Base-by-base conservation (phyloP, 2,888 invertebrate species). In the Gandaritis pyraliata region DNA sequence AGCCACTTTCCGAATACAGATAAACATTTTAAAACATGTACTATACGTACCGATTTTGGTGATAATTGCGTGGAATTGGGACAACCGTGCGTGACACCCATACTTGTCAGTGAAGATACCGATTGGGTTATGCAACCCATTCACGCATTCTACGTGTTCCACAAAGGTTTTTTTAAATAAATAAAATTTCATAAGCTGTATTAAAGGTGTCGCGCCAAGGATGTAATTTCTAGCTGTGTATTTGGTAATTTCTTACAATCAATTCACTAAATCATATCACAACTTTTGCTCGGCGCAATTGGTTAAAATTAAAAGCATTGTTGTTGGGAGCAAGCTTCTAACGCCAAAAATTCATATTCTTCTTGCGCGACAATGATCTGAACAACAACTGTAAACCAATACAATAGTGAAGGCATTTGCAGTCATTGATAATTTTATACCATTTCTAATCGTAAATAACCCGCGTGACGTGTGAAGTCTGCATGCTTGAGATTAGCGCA, bases 31-130 rank as follows among this genome's bases (percentile, higher is more conserved):
- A 75, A 72, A 65, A 71, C 72, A 64, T 65, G 70, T 66, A 73
- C 71, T 71, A 65, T 72, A 41, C 10, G 16, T 43, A 66, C 79
- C 75, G 71, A 76, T 78, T 80, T 77, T 74, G 81, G 81, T 73
- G 75, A 81, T 82, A 83, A 82, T 82, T 81, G 75, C 69, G 61
- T 70, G 65, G 64, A 78, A 81, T 72, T 73, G 69, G 80, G 78
- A 77, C 77, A 73, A 65, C 53, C 65, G 66, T 61, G 69, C 55
- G 47, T 60, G 65, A 68, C 69, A 69, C 62, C 55, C 51, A 58
- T 56, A 45, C 60, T 39, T 18, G 38, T 23, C 56, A 56, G 48
- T 49, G 46, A 58, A 50, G 58, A 62, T 58, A 54, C 49, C 45
- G 36, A 36, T 47, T 47, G 53, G 46, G 38, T 64, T 64, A 53